These are phyloP conservation scores for Oryzaephilus surinamensis DNA, from an alignment of 1,140 invertebrate species.

Conservation along the genomic window DNA sequence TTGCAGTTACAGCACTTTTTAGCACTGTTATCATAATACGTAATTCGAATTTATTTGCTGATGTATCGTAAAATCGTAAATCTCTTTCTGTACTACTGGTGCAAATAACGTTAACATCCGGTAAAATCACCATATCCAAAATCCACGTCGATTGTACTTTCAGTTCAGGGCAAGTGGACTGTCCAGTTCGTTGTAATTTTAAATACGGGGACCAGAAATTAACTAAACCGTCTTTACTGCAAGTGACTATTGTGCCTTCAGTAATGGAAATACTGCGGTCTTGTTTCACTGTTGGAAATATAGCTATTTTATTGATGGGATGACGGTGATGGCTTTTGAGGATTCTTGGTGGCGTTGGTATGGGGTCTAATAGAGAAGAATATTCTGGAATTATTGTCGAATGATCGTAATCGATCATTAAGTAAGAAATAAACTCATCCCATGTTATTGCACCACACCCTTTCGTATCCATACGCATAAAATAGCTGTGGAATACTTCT, in stretches of 20 bases:
- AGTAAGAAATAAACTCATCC: conserved; percentile 56
- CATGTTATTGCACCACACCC: conserved; percentile 47
- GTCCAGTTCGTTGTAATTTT: conserved; percentile 43
- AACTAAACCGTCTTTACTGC: conserved; percentile 54
- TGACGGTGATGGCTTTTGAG: conserved; percentile 50
- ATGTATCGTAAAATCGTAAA: conserved; percentile 60
- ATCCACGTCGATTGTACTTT: conserved; percentile 48
- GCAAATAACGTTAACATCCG: conserved; percentile 57
- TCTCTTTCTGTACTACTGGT: conserved; percentile 56
- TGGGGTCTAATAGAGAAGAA: conserved; percentile 45
- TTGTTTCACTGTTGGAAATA: conserved; percentile 41
- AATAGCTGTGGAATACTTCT: no score
- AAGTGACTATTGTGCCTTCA: conserved; percentile 53
- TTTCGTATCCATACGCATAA: conserved; percentile 17
- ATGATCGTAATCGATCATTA: conserved; percentile 52
- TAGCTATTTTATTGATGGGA: conserved; percentile 47
- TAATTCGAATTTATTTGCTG: conserved; percentile 54
- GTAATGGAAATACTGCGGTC: conserved; percentile 41
- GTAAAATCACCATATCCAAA: conserved; percentile 52
- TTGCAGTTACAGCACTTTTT: conserved; percentile 43
- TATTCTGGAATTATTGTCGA: conserved; percentile 39
- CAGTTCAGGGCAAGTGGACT: conserved; percentile 47
- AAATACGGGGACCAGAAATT: conserved; percentile 60
- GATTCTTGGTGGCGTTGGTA: conserved; percentile 43
- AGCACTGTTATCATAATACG: conserved; percentile 47